Base-by-base conservation (phyloP, 2,113 vertebrate species). In the Morone saxatilis region DNA sequence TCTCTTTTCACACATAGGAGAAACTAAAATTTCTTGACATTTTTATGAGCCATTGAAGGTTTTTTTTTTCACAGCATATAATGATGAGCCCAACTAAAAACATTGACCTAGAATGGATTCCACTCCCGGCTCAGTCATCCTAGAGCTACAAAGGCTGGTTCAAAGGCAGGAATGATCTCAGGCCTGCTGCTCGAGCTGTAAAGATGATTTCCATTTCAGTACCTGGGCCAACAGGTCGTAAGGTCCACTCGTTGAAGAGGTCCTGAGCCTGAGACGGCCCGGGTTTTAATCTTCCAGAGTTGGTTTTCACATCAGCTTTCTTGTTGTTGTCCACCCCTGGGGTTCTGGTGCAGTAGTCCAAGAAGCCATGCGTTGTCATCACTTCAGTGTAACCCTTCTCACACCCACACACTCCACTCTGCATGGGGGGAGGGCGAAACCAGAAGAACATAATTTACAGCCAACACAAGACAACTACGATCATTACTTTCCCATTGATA, bases 261-360 rank as follows among this genome's bases (percentile, higher is more conserved):
- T 98, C 97, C 63, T 96, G 97, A 87, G 97, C 96, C 91, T 96
- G 97, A 80, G 98, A 97, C 56, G 97, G 97, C 78, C 97, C 94
- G 0, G 97, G 97, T 91, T 96, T 98, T 91, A 96, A 95, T 93
- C 97, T 97, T 51, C 97, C 97, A 47, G 97, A 94, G 85, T 94
- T 96, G 83, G 95, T 99, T 95, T 99, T 99, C 87, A 98, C 98
- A 73, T 99, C 97, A 19, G 97, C 98, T 93, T 99, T 99, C 94
- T 97, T 98, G 93, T 96, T 97, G 93, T 96, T 96, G 93, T 98
- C 97, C 17, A 94, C 94, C 71, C 97, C 97, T 0, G 98, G 98
- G n/a, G 98, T 96, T 94, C 97, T 97, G 92, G 98, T 96, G 92
- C 98, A 99, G 94, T 99, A 99, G 95, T 99, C 98, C 94, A 99